A percentile compares a stretch with the other conserved stretches of the same genome.
Conservation (phyloP, 2,888 invertebrate species). For the Apodemia hepburni region DNA sequence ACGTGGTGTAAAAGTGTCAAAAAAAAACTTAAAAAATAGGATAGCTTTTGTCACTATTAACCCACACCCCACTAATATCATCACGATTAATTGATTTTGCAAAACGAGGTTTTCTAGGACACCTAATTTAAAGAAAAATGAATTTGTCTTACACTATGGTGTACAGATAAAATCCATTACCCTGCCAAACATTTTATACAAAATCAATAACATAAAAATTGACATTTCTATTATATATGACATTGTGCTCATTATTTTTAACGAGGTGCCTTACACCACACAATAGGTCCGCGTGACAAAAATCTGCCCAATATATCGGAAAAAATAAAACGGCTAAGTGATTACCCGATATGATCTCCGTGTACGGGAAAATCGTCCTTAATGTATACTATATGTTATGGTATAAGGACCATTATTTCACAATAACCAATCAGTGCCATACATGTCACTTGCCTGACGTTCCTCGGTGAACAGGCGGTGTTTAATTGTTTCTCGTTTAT, state of each 20-base stretch:
- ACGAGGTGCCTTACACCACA: conserved; percentile 51
- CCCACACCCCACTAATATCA: too few relatives aligned
- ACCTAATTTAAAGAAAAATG: too few relatives aligned
- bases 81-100: too few relatives aligned
- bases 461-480: conserved; percentile 43
- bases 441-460: conserved; percentile 66
- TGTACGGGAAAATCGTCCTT: conserved; percentile 36
- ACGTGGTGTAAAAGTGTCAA: too few relatives aligned
- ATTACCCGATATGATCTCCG: conserved; percentile 46
- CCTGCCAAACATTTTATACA: too few relatives aligned
- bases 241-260: conserved; percentile 72
- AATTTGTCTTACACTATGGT: too few relatives aligned
- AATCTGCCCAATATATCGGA: conserved; percentile 63
- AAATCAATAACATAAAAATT: conserved; percentile 20
- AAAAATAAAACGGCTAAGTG: conserved; percentile 42
- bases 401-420: conserved; percentile 58
- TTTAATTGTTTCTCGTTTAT: conserved; percentile 33
- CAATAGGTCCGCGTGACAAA: conserved; percentile 54
- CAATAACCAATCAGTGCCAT: conserved; percentile 74
- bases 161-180: conserved; percentile 12
- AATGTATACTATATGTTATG: conserved; percentile 38
- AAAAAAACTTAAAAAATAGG: too few relatives aligned
- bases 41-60: too few relatives aligned
- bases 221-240: conserved; percentile 44
- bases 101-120: too few relatives aligned